Base-by-base conservation (phyloP, 1,140 invertebrate genomes). In the Oscheius sp. region DNA sequence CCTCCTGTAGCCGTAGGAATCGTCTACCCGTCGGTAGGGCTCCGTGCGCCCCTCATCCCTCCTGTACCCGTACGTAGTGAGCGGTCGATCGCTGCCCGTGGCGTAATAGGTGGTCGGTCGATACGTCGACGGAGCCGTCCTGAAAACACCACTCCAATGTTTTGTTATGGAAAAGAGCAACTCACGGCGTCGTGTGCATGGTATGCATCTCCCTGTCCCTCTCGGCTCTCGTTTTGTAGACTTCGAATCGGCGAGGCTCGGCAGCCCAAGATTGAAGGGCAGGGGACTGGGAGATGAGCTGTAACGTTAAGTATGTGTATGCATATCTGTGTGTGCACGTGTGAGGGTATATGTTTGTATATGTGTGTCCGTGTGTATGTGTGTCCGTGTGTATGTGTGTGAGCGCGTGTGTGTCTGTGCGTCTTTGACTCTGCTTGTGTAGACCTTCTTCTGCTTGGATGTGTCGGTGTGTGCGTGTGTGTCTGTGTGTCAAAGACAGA, bases 191-290 rank as follows among this genome's bases (percentile, higher is more conserved):
- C 26, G 59, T 34, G 45, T 71, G 69, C 36, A 61, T 35, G 20
- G 76, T 78, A 34, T 76, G 71, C 62, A 46, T 76, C 52, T 83
- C 82, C 18, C 80, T 73, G 38, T 78, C 79, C 45, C 81, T 42
- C 68, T 83, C 81, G 18, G 81, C 81, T 28, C 82, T 68, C 32
- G 81, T 83, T 64, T 80, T 77, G 62, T 83, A 83, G 26, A 83
- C 81, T 78, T 84, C 81, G 62, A 84, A 83, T 32, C 79, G 76
- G 28, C 74, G 79, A 2, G 79, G 78, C 23, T 78, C 79, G 64
- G 78, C 49, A 18, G 77, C 69, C 70, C 77, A 81, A 23, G 7
- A 13, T 15, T 55, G 49, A 4, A 55, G 23, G 49, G 49, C 15
- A 23, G 49, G 28, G 7, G 49, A 7, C 7, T n/a, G 49, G 49